Conservation (phyloP, 2,888 invertebrate species). For the Coremacera marginata region DNA sequence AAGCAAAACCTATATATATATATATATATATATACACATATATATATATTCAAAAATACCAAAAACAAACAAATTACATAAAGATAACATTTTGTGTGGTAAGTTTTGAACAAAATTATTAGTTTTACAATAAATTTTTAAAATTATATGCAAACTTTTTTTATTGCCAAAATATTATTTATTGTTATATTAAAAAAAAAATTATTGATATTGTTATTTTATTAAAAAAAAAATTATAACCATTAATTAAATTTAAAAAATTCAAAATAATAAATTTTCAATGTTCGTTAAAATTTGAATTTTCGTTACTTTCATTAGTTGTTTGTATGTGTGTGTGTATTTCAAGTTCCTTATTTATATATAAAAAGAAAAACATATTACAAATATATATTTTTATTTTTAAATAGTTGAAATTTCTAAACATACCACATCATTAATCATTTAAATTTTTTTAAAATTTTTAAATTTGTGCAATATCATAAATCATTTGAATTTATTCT, state of each 20-base stretch:
- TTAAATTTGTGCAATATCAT: too few species aligned
- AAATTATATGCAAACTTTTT: slow-evolving; percentile 24
- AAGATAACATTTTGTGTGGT: slow-evolving; percentile 69
- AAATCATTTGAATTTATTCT: too few species aligned
- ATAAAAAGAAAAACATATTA: slow-evolving; percentile 7
- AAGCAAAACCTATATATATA: slow-evolving; percentile 52
- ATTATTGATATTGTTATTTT: slow-evolving; percentile 38
- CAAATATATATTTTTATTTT: too few species aligned
- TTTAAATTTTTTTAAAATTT: too few species aligned
- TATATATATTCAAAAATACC: slow-evolving; percentile 54
- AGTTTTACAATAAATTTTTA: slow-evolving; percentile 7
- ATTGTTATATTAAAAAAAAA: slow-evolving; percentile 14
- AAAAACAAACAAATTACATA: slow-evolving; percentile 46
- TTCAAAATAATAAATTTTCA: slow-evolving; percentile 29
- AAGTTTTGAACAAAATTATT: slow-evolving; percentile 59
- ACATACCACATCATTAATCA: neutral
- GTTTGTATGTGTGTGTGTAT: slow-evolving; percentile 44
- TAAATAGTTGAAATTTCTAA: neutral
- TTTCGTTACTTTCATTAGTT: slow-evolving; percentile 38
- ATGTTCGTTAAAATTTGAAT: slow-evolving; percentile 39
- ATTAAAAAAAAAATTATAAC: neutral
- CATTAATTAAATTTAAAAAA: neutral
- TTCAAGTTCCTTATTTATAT: slow-evolving; percentile 32
- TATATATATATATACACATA: slow-evolving; percentile 53
- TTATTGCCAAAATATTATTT: slow-evolving; percentile 27